These are phyloP conservation scores for Hirudo medicinalis DNA, from an alignment of 1,140 invertebrate genomes.

Conservation along the genomic window DNA sequence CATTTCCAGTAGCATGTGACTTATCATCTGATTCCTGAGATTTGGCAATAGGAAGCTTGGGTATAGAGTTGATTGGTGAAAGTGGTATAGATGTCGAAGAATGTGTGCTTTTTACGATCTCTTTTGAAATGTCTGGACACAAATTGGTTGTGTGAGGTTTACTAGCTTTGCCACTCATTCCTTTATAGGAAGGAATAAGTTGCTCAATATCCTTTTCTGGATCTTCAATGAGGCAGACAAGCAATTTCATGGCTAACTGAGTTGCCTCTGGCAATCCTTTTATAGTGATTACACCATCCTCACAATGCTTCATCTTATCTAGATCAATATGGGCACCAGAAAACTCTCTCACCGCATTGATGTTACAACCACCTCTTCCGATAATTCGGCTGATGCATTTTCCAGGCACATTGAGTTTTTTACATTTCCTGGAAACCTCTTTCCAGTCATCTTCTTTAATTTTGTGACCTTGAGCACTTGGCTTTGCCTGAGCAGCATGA, in stretches of 20 bases:
- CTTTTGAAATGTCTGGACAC: no score
- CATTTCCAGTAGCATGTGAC: no score
- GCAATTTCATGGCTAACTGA: constrained; percentile 71
- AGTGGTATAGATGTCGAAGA: no score
- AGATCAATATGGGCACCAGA: constrained; percentile 96
- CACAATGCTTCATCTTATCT: constrained; percentile 84
- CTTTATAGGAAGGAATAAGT: constrained; percentile 49
- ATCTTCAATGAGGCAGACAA: constrained; percentile 73
- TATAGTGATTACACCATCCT: constrained; percentile 83
- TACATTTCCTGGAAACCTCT: constrained; percentile 68
- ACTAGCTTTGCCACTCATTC: neutral
- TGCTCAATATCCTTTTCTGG: constrained; percentile 77
- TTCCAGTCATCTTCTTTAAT: constrained; percentile 85
- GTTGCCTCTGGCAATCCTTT: constrained; percentile 79
- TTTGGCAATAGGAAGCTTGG: no score
- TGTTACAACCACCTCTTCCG: constrained; percentile 85
- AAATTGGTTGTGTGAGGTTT: no score
- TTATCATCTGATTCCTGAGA: no score
- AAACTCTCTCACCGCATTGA: constrained; percentile 83
- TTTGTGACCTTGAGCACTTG: constrained; percentile 11
- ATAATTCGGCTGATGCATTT: constrained; percentile 89
- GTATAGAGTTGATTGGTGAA: no score
- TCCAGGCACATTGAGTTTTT: constrained; percentile 56
- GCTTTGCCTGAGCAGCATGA: neutral
- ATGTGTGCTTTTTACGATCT: no score